These are phyloP conservation scores for Bufo gargarizans DNA, from an alignment of 2,113 vertebrate species.

Conservation along the genomic window DNA sequence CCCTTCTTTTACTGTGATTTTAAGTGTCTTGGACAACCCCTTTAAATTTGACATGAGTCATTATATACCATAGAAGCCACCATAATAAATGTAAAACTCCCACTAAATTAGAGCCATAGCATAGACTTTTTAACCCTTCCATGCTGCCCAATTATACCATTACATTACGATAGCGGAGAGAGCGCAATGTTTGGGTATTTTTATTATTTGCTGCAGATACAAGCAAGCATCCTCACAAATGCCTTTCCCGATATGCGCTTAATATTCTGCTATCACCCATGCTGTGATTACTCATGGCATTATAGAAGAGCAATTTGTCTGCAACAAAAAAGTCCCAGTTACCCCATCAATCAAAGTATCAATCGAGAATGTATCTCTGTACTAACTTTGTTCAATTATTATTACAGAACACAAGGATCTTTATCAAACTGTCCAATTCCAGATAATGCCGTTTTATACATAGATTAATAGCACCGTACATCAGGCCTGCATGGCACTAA, in stretches of 20 bases:
- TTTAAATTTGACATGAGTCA: no score
- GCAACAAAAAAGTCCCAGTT: conserved; percentile 32
- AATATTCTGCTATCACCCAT: not conserved
- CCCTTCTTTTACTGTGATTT: no score
- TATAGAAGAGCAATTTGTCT: conserved; percentile 35
- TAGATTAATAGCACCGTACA: not conserved
- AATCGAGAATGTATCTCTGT: conserved; percentile 9
- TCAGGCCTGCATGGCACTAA: conserved; percentile 1
- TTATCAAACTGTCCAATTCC: not conserved
- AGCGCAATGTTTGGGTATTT: no score
- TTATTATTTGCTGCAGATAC: not conserved
- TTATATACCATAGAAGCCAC: no score
- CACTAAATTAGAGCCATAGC: not conserved
- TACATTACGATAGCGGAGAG: not conserved
- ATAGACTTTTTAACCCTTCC: not conserved
- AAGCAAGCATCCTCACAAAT: not conserved
- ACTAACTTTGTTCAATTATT: conserved; percentile 32
- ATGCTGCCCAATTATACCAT: not conserved
- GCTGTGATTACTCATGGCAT: conserved; percentile 9
- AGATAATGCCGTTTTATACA: not conserved
- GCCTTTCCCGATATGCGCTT: not conserved
- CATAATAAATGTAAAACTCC: no score
- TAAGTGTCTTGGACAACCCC: no score
- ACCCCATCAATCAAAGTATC: conserved; percentile 35
- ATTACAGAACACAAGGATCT: conserved; percentile 18